Evolutionary conservation across 1,140 invertebrate species (phyloP), one percentile per base, ranked within the genome.

Genomic region (Macrobrachium nipponense): DNA sequence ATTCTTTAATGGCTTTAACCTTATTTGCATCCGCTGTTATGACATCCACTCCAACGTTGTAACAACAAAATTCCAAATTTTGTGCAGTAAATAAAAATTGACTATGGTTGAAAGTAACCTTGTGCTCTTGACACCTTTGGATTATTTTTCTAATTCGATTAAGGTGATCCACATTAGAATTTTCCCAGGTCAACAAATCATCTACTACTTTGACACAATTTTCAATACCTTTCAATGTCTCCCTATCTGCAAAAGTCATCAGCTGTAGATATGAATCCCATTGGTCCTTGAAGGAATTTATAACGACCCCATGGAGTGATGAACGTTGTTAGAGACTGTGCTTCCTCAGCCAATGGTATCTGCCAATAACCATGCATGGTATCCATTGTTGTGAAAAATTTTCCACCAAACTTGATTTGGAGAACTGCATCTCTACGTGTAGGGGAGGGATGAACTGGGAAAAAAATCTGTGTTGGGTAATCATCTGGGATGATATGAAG

Each of bases 261-360:
- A 17, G 70, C 43, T 17, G 58, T 82, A 8, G 80, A 88, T 2
- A 84, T 85, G 20, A 91, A 82, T 78, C 90, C 90, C 89, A 91
- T 90, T 10, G 90, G 89, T n/a, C 89, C 68, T 44, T 89, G 61
- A n/a, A 78, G 60, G 75, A 90, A 91, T 62, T 89, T 79, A 62
- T 89, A 90, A 14, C 89, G 60, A 90, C n/a, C 90, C 88, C 89
- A 90, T 14, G 89, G 90, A 5, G 90, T 90, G 51, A 89, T 89
- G 77, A 90, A 90, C 3, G 89, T 90, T 14, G 89, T 90, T 1
- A 90, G 72, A 51, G 87, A 64, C 62, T 87, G 83, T n/a, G 77
- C 85, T 44, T 89, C 82, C 43, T 88, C 80, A n/a, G 90, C 89
- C 15, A 91, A 78, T 14, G 88, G 75, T 14, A 91, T 66, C 62